Evolutionary conservation across 2,797 vertebrate genomes (phyloP), one percentile per base, ranked within the genome.

Genomic region (Mallotus villosus): DNA sequence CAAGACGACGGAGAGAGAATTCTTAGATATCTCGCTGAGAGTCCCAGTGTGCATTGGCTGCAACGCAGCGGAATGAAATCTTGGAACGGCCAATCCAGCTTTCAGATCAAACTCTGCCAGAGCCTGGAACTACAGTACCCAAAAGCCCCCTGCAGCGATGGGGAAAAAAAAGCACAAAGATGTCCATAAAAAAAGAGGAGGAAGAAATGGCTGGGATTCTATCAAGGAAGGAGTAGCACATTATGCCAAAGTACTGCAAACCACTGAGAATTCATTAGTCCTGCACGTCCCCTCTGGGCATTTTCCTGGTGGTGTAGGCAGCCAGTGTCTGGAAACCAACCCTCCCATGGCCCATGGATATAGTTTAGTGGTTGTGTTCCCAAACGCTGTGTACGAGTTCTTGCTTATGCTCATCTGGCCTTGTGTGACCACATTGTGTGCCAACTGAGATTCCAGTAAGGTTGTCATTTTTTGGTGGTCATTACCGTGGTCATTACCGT

Each of bases 241-340:
- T 63, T 79, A 78, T 77, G 70, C 74, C 78, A 73, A 70, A 74
- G 76, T 55, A 68, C 67, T 68, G 74, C 68, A 79, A 84, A 78
- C 74, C 63, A 53, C 59, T 80, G 75, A 86, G 75, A 88, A 82
- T 85, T 85, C 73, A 84, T 81, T 84, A 80, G 76, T 85, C 79
- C 79, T 74, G 76, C 63, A 75, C 67, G 76, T 87, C 83, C 76
- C 83, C 77, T 66, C 84, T 68, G 73, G 75, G 80, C 81, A 79
- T 78, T 81, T 73, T 86, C 74, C 72, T 78, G 75, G 73, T 72
- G 64, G 66, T 67, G 71, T 46, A 8, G 2, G 41, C 64, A 76
- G 73, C 25, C 62, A 64, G 64, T 78, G 79, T 63, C 76, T 86
- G 81, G 73, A 81, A 75, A 78, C 63, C 67, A n/a, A 29, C 27